Base-by-base conservation (phyloP, 2,888 invertebrate genomes). In the Clitarchus hookeri region DNA sequence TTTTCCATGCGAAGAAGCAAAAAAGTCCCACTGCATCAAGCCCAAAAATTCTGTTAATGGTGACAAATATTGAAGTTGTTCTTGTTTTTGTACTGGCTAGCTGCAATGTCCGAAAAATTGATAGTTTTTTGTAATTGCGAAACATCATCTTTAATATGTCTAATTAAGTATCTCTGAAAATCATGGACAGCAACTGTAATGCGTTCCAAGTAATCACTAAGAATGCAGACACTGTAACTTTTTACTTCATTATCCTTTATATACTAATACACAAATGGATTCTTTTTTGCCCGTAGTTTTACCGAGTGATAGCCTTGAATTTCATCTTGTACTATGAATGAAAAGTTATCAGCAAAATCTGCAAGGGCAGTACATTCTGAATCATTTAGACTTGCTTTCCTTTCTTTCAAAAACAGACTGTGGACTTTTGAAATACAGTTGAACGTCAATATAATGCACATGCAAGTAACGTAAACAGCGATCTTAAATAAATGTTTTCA, bases 81-180 rank as follows among this genome's bases (percentile, higher is more conserved):
- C 78, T 78, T 78, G n/a, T 78, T 78, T 78, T 78, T 78, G 78
- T 78, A 6, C 19, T 78, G 78, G n/a, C 78, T 78, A 78, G 78
- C 78, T 78, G 4, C 78, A 19, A 11, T 23, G 19, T 8, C 4
- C 11, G 78, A 78, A 78, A 12, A 78, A 78, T 78, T 16, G 78
- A 78, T 78, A 78, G 19, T 23, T n/a, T 78, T 78, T 12, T 78
- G 9, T 78, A 78, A 16, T 78, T 78, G 78, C 26, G 78, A 23
- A 23, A 78, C 11, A 19, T 25, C n/a, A 12, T 78, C 78, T 26
- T 78, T 78, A 78, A 3, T 78, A 23, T 78, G 78, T 19, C 19
- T 78, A 78, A 8, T 78, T n/a, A 78, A 8, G 19, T 78, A 0
- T n/a, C 11, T 23, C 26, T 78, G 78, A 78, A 8, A 78, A 78